Evolutionary conservation across 2,888 invertebrate genomes (phyloP).

Genomic region (Calephelis perditalis): DNA sequence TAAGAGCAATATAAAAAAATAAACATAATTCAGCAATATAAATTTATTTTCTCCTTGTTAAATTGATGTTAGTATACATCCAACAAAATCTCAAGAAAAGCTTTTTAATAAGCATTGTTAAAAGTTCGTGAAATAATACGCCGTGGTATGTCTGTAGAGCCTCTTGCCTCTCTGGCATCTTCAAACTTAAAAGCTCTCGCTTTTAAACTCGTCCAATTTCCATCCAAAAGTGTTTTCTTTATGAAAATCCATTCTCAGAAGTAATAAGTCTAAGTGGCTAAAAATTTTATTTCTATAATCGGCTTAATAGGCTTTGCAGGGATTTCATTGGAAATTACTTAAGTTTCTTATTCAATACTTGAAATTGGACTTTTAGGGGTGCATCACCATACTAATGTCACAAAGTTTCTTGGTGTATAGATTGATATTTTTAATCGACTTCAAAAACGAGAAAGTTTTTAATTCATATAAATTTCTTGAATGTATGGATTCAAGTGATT

Average conservation of each 20-base stretch:
- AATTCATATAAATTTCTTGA: too few relatives aligned
- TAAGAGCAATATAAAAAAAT: too few relatives aligned
- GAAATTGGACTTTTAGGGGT: too few relatives aligned
- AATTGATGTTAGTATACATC: not conserved
- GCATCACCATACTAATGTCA: too few relatives aligned
- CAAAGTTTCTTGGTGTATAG: too few relatives aligned
- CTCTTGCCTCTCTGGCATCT: conserved; percentile 12
- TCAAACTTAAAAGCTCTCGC: conserved; percentile 16
- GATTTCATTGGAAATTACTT: too few relatives aligned
- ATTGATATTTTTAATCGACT: too few relatives aligned
- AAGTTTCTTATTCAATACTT: too few relatives aligned
- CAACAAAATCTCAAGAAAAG: not conserved
- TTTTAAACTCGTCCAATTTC: conserved; percentile 13
- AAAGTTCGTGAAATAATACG: not conserved
- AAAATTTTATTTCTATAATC: conserved; percentile 2
- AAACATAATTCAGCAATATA: too few relatives aligned
- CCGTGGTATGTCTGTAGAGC: not conserved
- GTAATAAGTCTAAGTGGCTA: not conserved
- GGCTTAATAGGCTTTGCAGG: not conserved
- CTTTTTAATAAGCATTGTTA: not conserved
- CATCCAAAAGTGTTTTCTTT: conserved; percentile 12
- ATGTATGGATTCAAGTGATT: too few relatives aligned
- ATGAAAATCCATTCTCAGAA: conserved; percentile 11
- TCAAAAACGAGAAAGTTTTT: too few relatives aligned
- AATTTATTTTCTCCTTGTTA: too few relatives aligned